These are phyloP conservation scores for Drosophila emarginata DNA, from an alignment of 2,888 invertebrate genomes.

Conservation along the genomic window DNA sequence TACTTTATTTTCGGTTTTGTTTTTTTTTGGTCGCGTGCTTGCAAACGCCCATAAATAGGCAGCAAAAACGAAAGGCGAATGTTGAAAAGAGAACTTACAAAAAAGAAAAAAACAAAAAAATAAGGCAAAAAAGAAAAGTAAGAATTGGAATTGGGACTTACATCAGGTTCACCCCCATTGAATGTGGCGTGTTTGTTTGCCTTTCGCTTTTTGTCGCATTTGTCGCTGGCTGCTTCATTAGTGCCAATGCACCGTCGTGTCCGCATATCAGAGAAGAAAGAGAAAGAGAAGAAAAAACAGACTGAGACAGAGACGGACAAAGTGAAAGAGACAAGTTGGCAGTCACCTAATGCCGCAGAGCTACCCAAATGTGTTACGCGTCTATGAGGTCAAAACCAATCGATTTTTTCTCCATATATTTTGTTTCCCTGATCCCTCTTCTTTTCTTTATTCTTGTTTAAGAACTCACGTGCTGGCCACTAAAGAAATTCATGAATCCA, in stretches of 20 bases:
- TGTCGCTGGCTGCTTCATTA: conserved; percentile 53
- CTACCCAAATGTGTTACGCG: conserved; percentile 60
- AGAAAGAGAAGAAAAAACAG: background rate
- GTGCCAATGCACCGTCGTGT: conserved; percentile 66
- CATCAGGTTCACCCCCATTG: conserved; percentile 35
- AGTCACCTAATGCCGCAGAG: conserved; percentile 57
- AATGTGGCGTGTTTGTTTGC: conserved; percentile 72
- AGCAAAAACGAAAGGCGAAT: conserved; percentile 28
- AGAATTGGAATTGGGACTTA: conserved; percentile 9
- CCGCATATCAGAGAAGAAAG: conserved; percentile 14
- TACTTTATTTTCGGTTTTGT: conserved; percentile 38
- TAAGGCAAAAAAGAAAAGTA: background rate
- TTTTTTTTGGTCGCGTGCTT: conserved; percentile 66
- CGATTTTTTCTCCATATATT: conserved; percentile 68
- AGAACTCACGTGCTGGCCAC: conserved; percentile 57
- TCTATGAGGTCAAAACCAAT: conserved; percentile 79
- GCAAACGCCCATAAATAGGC: conserved; percentile 65
- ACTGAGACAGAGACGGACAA: conserved; percentile 4
- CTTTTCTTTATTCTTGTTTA: conserved; percentile 35
- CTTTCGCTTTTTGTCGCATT: conserved; percentile 56
- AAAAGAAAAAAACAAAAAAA: conserved; percentile 20
- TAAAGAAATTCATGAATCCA: conserved; percentile 17
- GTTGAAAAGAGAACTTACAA: conserved; percentile 14
- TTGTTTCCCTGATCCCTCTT: background rate
- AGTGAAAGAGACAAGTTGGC: conserved; percentile 15